phyloP scores from a whole-genome alignment of 2,888 invertebrate species.

The Cryptocephalus moraei region DNA sequence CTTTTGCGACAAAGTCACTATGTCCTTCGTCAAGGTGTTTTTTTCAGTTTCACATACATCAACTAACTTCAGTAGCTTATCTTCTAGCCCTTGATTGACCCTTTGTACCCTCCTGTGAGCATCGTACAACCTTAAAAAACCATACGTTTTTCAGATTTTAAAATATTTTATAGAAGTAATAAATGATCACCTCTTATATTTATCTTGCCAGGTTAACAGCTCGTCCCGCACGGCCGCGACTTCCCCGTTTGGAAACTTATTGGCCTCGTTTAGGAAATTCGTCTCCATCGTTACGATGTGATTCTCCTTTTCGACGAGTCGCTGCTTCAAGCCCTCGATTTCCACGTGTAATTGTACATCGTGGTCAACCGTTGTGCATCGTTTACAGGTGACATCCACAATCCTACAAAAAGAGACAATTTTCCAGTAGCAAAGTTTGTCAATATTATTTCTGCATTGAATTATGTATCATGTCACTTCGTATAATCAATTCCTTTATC shows the following conservation, averaged over 20 bases:
- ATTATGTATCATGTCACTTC: no score
- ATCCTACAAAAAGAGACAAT: slow-evolving; percentile 34
- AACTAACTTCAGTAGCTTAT: slow-evolving; percentile 84
- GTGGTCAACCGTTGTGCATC: slow-evolving; percentile 38
- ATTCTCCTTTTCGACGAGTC: slow-evolving; percentile 68
- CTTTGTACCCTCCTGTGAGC: slow-evolving; percentile 89
- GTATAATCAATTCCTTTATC: no score
- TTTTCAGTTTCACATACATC: slow-evolving; percentile 89
- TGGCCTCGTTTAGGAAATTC: slow-evolving; percentile 64
- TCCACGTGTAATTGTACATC: slow-evolving; percentile 73
- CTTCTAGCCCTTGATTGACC: slow-evolving; percentile 89
- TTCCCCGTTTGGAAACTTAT: slow-evolving; percentile 50
- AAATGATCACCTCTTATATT: slow-evolving; percentile 65
- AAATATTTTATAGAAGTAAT: background rate
- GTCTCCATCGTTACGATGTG: slow-evolving; percentile 81
- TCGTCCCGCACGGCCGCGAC: slow-evolving; percentile 74
- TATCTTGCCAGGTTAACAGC: slow-evolving; percentile 79
- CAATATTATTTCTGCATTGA: no score
- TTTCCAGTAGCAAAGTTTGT: no score
- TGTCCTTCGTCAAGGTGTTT: slow-evolving; percentile 74
- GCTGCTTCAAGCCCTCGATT: slow-evolving; percentile 76
- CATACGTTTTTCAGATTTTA: background rate
- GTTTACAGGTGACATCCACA: slow-evolving; percentile 51
- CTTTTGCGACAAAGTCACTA: slow-evolving; percentile 73
- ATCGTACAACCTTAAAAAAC: slow-evolving; percentile 69